phyloP scores from a whole-genome alignment of 2,888 invertebrate species.

The Euclidia mi region DNA sequence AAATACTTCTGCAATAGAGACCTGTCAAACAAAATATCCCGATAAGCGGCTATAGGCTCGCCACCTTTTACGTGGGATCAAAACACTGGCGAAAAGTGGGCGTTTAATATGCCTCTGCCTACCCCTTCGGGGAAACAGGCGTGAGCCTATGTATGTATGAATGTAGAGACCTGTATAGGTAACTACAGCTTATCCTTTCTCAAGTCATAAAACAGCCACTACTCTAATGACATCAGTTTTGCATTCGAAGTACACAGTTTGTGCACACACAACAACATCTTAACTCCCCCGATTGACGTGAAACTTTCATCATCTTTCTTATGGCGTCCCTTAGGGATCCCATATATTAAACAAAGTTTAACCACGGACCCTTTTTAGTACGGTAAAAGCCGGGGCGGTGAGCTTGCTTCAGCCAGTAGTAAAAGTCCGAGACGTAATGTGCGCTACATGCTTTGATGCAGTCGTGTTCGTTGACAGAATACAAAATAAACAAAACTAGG shows the following conservation, averaged over 20 bases:
- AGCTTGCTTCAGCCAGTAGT: slow-evolving; percentile 29
- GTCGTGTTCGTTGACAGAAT: neutral
- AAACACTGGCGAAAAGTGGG: too few species aligned
- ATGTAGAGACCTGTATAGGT: too few species aligned
- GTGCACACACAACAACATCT: slow-evolving; percentile 23
- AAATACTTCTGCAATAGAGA: too few species aligned
- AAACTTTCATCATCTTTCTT: slow-evolving; percentile 42
- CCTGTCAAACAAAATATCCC: too few species aligned
- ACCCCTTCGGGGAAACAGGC: too few species aligned
- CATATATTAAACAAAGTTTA: slow-evolving; percentile 50
- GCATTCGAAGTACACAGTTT: slow-evolving; percentile 1
- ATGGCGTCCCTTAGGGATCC: slow-evolving; percentile 40
- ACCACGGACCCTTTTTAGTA: slow-evolving; percentile 35
- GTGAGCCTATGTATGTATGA: too few species aligned
- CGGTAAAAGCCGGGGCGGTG: slow-evolving; percentile 24
- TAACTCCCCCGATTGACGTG: slow-evolving; percentile 39
- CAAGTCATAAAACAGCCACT: too few species aligned
- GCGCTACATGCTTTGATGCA: neutral
- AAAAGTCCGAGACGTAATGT: slow-evolving; percentile 22
- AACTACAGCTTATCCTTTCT: too few species aligned
- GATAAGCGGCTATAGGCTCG: too few species aligned
- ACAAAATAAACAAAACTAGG: too few species aligned
- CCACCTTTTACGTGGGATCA: too few species aligned
- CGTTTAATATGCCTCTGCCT: too few species aligned
- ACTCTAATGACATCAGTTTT: neutral